A percentile compares a stretch with the other conserved stretches of the same genome.
Conservation (phyloP, 2,113 vertebrate genomes). For the Amia ocellicauda region DNA sequence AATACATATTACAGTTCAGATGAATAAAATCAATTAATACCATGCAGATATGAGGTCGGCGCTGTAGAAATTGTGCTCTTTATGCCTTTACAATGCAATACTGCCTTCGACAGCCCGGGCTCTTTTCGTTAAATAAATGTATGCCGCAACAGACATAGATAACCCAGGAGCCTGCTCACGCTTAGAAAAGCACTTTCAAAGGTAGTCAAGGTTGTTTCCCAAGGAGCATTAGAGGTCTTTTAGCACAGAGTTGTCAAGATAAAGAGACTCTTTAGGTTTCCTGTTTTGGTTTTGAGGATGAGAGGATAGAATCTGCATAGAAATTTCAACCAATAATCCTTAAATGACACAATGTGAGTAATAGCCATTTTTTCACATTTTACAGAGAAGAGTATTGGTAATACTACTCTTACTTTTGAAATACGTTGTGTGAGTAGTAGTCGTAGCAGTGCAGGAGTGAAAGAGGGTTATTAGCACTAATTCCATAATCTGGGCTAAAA, state of each 20-base stretch:
- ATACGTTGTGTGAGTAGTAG: too few species aligned
- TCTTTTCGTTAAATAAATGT: background rate
- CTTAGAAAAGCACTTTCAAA: constrained; percentile 3
- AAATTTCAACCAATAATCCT: too few species aligned
- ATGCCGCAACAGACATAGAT: background rate
- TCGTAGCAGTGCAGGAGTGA: too few species aligned
- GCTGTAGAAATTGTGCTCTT: background rate
- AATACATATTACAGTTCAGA: background rate
- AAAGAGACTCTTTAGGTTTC: background rate
- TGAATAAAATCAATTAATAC: background rate
- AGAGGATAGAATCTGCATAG: too few species aligned
- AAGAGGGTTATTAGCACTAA: too few species aligned
- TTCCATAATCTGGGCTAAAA: too few species aligned
- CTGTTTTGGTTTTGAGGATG: too few species aligned
- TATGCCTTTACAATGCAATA: background rate
- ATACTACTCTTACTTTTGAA: too few species aligned
- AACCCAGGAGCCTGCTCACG: background rate
- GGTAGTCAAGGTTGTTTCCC: background rate
- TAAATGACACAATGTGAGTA: too few species aligned
- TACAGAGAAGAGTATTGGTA: too few species aligned
- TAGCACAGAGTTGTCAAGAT: background rate
- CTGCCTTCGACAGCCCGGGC: background rate
- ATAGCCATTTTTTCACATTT: too few species aligned
- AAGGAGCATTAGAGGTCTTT: background rate
- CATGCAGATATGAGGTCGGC: background rate